phyloP scores from a whole-genome alignment of 2,888 invertebrate genomes.

The Achlya flavicornis region DNA sequence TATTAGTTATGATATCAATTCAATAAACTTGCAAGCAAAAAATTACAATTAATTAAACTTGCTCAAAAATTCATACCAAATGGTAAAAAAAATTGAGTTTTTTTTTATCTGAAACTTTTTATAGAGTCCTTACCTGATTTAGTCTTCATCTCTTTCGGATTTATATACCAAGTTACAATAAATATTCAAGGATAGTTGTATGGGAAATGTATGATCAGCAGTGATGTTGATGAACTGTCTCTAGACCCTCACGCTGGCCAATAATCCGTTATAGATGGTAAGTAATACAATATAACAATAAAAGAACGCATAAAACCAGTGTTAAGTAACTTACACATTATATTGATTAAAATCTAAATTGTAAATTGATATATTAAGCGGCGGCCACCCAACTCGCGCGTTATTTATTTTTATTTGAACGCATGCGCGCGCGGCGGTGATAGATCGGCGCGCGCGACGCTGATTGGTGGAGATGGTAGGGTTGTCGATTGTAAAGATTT shows the following conservation, averaged over 20 bases:
- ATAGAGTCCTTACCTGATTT: too few species aligned
- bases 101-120: too few species aligned
- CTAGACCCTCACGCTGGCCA: background rate
- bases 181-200: too few species aligned
- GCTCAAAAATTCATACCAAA: too few species aligned
- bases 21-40: too few species aligned
- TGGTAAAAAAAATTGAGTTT: too few species aligned
- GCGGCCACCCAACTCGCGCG: constrained; percentile 64
- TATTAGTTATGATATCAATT: too few species aligned
- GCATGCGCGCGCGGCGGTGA: constrained; percentile 48
- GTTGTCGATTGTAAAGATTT: constrained; percentile 35
- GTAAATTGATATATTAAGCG: constrained; percentile 74
- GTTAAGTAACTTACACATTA: constrained; percentile 17
- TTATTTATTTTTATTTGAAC: constrained; percentile 57
- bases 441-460: constrained; percentile 57
- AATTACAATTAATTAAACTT: too few species aligned
- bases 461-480: constrained; percentile 62
- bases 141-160: too few species aligned
- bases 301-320: constrained; percentile 22
- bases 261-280: background rate
- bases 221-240: too few species aligned
- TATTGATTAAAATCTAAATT: constrained; percentile 54
- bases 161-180: too few species aligned
- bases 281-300: constrained; percentile 14
- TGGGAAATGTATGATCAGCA: too few species aligned